These are phyloP conservation scores for Apotomis betuletana DNA, from an alignment of 2,888 invertebrate species.

Conservation along the genomic window DNA sequence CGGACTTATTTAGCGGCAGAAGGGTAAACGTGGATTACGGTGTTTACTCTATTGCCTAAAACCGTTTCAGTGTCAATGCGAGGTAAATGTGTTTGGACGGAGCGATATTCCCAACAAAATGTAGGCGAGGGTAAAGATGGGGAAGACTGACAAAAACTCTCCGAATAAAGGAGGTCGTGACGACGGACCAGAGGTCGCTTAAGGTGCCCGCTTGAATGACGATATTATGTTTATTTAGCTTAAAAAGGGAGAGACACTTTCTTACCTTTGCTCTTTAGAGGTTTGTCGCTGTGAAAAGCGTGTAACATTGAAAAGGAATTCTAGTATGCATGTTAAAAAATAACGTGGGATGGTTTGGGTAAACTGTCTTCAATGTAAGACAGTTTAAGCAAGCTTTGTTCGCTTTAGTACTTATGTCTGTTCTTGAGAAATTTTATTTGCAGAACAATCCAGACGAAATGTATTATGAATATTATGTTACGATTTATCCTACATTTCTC, in stretches of 20 bases:
- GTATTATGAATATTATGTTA: not conserved
- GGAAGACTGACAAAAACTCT: conserved; percentile 71
- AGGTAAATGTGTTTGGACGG: conserved; percentile 63
- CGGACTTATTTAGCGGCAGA: conserved; percentile 34
- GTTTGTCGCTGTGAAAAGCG: conserved; percentile 58
- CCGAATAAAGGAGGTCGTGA: conserved; percentile 70
- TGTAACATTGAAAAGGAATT: conserved; percentile 66
- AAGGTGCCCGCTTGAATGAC: conserved; percentile 69
- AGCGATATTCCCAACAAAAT: conserved; percentile 63
- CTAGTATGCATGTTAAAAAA: conserved; percentile 65
- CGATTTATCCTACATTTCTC: not conserved
- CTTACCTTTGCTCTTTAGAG: conserved; percentile 59
- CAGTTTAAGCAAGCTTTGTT: conserved; percentile 52
- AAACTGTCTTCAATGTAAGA: conserved; percentile 53
- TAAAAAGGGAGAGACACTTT: conserved; percentile 69
- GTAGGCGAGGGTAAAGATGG: conserved; percentile 61
- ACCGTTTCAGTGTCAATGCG: conserved; percentile 67
- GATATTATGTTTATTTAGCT: conserved; percentile 79
- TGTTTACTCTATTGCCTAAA: conserved; percentile 59
- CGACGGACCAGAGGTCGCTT: conserved; percentile 61
- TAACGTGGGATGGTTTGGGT: conserved; percentile 59
- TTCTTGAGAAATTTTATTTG: conserved; percentile 4
- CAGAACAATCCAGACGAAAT: conserved; percentile 3
- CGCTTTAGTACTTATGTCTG: conserved; percentile 14
- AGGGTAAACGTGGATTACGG: conserved; percentile 46